Conservation (phyloP, 2,888 invertebrate genomes). For the Heliothis peltigera region DNA sequence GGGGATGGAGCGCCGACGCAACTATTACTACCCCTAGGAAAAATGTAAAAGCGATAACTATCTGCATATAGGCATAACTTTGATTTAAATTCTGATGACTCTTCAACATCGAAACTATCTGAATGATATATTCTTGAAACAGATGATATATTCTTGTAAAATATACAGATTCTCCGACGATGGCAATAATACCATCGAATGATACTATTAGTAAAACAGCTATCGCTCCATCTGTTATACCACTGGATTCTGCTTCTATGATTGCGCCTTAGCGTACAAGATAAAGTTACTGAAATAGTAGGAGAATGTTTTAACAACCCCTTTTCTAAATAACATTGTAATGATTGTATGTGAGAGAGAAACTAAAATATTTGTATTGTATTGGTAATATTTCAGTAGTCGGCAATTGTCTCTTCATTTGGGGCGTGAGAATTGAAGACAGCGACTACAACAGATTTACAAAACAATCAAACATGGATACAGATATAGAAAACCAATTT, state of each 20-base stretch:
- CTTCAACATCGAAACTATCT: not conserved
- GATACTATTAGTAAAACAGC: not conserved
- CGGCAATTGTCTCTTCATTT: too few relatives aligned
- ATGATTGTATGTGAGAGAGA: too few relatives aligned
- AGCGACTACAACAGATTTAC: not conserved
- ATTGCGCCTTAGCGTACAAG: too few relatives aligned
- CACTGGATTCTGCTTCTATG: too few relatives aligned
- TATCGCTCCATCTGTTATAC: too few relatives aligned
- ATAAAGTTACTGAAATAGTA: too few relatives aligned
- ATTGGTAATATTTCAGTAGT: too few relatives aligned
- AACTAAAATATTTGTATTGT: too few relatives aligned
- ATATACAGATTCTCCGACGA: not conserved
- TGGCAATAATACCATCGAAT: too few relatives aligned
- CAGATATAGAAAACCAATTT: constrained; percentile 7
- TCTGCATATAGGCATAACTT: constrained; percentile 9
- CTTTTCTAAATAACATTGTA: too few relatives aligned
- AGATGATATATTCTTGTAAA: not conserved
- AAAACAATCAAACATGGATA: not conserved
- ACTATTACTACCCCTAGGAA: constrained; percentile 28
- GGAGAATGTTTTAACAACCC: too few relatives aligned
- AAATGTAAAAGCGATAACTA: constrained; percentile 29
- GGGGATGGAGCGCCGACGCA: constrained; percentile 10
- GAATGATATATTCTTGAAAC: not conserved
- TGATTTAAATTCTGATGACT: not conserved
- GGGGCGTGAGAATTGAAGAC: not conserved